Percentiles rank a stretch among this genome's conserved stretches.
These are phyloP conservation scores for Andrena flavipes DNA, from an alignment of 2,888 invertebrate species.

Conservation along the genomic window DNA sequence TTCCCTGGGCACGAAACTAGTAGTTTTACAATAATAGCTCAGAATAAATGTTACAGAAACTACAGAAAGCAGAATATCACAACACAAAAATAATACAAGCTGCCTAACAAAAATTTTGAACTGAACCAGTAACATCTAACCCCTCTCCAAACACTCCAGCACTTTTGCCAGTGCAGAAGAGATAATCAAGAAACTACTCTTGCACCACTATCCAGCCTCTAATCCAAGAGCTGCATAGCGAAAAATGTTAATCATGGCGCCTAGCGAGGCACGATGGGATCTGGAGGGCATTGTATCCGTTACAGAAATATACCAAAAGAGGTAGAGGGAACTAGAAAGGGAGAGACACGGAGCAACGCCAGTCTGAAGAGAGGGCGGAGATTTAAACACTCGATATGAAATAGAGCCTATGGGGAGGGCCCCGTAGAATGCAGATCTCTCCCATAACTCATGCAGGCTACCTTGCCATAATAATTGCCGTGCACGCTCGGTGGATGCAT, in stretches of 20 bases:
- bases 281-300: constrained; percentile 60
- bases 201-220: constrained; percentile 48
- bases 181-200: constrained; percentile 39
- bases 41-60: too few species aligned
- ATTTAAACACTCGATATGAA: constrained; percentile 80
- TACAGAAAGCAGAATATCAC: too few species aligned
- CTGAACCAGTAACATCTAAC: background rate
- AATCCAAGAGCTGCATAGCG: constrained; percentile 56
- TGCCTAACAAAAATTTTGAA: too few species aligned
- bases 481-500: constrained; percentile 74
- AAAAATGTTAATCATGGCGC: constrained; percentile 69
- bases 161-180: background rate
- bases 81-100: too few species aligned
- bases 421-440: constrained; percentile 73
- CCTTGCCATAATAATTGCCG: constrained; percentile 79
- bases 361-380: constrained; percentile 71
- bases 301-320: constrained; percentile 61
- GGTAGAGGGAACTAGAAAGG: constrained; percentile 11
- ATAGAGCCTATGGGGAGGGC: constrained; percentile 72
- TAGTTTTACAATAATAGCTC: too few species aligned
- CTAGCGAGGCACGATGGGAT: constrained; percentile 46
- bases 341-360: constrained; percentile 25
- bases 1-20: too few species aligned
- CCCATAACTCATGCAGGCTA: constrained; percentile 75
- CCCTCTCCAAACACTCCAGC: background rate